Percentiles rank a stretch among this genome's conserved stretches.
phyloP scores from a whole-genome alignment of 2,888 invertebrate genomes.

The Hirtodrosophila histrioides region DNA sequence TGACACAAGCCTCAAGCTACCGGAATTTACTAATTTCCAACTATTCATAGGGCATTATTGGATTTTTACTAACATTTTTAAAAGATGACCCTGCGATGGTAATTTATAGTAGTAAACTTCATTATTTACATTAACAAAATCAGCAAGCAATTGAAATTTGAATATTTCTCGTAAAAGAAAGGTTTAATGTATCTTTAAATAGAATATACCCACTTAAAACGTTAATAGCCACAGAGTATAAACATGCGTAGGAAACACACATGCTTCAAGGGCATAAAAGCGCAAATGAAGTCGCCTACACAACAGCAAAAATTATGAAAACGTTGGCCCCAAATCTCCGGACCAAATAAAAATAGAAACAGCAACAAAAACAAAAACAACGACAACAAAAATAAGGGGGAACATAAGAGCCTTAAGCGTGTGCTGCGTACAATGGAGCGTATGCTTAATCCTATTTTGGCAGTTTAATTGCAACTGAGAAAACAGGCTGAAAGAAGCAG shows the following conservation, averaged over 20 bases:
- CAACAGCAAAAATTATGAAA: constrained; percentile 9
- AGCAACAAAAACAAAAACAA: constrained; percentile 17
- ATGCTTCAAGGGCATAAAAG: constrained; percentile 15
- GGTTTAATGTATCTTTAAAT: too few relatives aligned
- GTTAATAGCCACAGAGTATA: background rate
- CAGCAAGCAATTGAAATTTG: too few relatives aligned
- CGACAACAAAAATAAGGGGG: constrained; percentile 13
- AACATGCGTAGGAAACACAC: constrained; percentile 13
- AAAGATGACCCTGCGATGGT: too few relatives aligned
- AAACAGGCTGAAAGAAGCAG: background rate
- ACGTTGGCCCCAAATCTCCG: constrained; percentile 10
- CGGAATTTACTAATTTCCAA: too few relatives aligned
- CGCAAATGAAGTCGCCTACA: constrained; percentile 19
- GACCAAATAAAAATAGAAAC: constrained; percentile 9
- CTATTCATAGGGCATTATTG: too few relatives aligned
- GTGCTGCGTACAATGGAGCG: constrained; percentile 60
- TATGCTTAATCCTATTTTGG: constrained; percentile 74
- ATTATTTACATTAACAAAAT: too few relatives aligned
- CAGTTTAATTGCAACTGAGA: constrained; percentile 62
- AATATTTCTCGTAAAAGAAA: too few relatives aligned
- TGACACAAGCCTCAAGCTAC: too few relatives aligned
- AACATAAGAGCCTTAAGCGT: constrained; percentile 63
- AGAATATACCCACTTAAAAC: background rate
- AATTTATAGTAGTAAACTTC: too few relatives aligned
- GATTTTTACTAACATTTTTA: too few relatives aligned